These are phyloP conservation scores for Bubo blakistoni DNA, from an alignment of 2,113 vertebrate genomes.

Conservation along the genomic window DNA sequence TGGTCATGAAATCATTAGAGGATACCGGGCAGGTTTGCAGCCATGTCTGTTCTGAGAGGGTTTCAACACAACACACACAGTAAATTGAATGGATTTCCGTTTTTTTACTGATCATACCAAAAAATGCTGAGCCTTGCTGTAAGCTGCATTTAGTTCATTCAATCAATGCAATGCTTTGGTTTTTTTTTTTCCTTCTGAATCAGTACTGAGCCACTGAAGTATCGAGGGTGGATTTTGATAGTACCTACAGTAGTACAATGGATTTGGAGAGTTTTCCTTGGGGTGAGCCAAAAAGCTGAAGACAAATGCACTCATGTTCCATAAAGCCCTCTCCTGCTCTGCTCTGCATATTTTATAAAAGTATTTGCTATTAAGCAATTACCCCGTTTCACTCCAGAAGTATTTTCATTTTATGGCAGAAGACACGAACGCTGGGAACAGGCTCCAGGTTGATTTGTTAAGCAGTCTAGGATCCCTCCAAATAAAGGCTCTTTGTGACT, in stretches of 20 bases:
- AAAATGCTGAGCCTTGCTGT: background rate
- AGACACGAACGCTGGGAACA: background rate
- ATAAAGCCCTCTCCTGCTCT: background rate
- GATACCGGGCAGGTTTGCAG: background rate
- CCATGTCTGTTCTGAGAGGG: background rate
- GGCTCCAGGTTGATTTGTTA: background rate
- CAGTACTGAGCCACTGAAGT: background rate
- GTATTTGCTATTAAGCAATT: background rate
- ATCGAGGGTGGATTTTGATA: background rate
- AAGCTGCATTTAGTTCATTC: background rate
- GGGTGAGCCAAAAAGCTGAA: background rate
- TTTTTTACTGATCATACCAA: background rate
- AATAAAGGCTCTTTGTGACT: background rate
- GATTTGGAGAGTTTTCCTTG: background rate
- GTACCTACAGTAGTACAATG: background rate
- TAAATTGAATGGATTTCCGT: background rate
- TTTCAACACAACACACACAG: background rate
- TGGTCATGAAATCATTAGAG: background rate
- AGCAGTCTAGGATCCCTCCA: background rate
- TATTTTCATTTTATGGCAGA: background rate
- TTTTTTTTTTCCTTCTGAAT: background rate
- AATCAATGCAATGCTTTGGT: background rate
- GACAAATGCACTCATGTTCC: background rate
- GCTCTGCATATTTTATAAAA: background rate
- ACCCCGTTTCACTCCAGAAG: background rate